Conservation (phyloP, 2,888 invertebrate species). For the Cheiracanthium punctorium region DNA sequence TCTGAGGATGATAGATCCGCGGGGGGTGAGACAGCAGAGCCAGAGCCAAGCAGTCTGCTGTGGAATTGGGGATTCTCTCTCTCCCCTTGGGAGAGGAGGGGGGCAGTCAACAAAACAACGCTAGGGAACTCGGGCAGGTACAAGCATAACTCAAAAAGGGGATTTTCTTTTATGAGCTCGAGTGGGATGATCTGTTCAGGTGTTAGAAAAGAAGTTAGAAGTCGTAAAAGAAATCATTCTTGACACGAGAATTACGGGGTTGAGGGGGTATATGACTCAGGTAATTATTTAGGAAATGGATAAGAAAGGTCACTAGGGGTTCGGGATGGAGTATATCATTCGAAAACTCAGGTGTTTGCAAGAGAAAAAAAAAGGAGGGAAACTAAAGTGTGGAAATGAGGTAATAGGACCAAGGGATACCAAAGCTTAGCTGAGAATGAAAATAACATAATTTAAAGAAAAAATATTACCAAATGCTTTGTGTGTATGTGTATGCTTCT, state of each 20-base stretch:
- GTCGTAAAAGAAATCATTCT: not conserved
- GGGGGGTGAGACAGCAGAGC: slow-evolving; percentile 32
- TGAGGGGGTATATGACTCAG: not conserved
- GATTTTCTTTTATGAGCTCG: slow-evolving; percentile 1
- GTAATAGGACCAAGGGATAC: too few species aligned
- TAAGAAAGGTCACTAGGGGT: not conserved
- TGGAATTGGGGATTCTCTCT: not conserved
- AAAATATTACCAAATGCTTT: too few species aligned
- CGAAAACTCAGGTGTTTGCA: not conserved
- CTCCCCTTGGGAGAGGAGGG: not conserved
- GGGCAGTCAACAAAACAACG: too few species aligned
- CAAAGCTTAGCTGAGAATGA: too few species aligned
- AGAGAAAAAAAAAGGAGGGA: too few species aligned
- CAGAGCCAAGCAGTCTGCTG: slow-evolving; percentile 54
- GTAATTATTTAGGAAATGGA: not conserved
- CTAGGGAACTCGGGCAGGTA: not conserved
- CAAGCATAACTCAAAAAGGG: slow-evolving; percentile 7
- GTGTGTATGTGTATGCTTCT: too few species aligned
- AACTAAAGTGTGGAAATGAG: too few species aligned
- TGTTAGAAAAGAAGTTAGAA: not conserved
- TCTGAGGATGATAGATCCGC: not conserved
- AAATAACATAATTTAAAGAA: too few species aligned
- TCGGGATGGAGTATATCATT: not conserved
- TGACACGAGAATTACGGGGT: not conserved
- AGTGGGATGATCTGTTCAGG: not conserved